Evolutionary conservation across 2,113 vertebrate genomes (phyloP).

Genomic region (Rhinolophus ferrumequinum): DNA sequence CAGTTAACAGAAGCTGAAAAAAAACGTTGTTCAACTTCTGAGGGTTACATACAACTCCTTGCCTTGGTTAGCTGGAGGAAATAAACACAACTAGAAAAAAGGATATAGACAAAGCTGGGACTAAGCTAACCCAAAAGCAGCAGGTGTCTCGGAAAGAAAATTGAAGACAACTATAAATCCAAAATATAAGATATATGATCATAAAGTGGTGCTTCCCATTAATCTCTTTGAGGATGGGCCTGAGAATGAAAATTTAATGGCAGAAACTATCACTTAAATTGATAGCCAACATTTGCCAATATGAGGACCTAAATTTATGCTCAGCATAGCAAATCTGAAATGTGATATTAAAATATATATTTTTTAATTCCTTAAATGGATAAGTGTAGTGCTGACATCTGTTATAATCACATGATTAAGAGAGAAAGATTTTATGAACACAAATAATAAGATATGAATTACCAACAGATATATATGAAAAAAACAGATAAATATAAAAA

Average conservation of each 20-base stretch:
- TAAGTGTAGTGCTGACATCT: not conserved
- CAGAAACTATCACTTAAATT: not conserved
- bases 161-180: not conserved
- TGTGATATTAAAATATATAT: not conserved
- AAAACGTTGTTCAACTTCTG: not conserved
- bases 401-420: not conserved
- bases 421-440: not conserved
- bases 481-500: not conserved
- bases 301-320: not conserved
- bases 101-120: not conserved
- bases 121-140: not conserved
- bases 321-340: not conserved
- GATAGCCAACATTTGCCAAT: not conserved
- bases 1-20: not conserved
- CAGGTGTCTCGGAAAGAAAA: not conserved
- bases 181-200: not conserved
- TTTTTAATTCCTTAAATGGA: not conserved
- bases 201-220: not conserved
- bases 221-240: not conserved
- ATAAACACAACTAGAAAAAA: not conserved
- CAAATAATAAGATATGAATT: not conserved
- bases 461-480: not conserved
- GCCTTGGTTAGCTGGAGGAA: not conserved
- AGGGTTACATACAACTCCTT: not conserved
- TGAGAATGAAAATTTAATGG: conserved; percentile 10